Base-by-base conservation (phyloP, 2,113 vertebrate species). In the Melanostigma gelatinosum region DNA sequence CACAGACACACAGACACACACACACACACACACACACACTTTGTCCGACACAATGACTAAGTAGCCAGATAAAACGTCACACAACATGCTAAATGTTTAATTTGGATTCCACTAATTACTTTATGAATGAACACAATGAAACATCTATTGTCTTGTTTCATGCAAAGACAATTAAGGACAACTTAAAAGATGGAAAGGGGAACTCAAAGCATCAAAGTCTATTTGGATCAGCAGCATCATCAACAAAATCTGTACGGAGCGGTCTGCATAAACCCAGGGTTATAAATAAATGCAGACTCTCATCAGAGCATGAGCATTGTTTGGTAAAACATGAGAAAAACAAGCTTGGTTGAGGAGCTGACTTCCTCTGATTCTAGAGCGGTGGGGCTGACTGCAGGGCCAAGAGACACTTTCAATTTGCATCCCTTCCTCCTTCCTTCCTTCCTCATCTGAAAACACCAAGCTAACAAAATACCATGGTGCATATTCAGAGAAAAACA, bases 21-120 rank as follows among this genome's bases (percentile, higher is more conserved):
- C 32, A 32, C 32, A 3, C 32, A 8, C 22, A 48, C 42, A 27
- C 57, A 60, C 13, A 24, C 62, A 36, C 71, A 32, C 24, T 5
- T 11, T 40, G 52, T 57, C 44, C 16, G 18, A 86, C 42, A 65
- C 58, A 86, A 82, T 61, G n/a, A 69, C 66, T 27, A 65, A 54
- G 22, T 4, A 72, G 11, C 42, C 55, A 62, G 62, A 71, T 16
- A 77, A 60, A 72, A 29, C 34, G 8, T 36, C 13, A 70, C 27
- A 67, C 12, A 78, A 77, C 16, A 60, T 38, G 29, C 13, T 18
- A 60, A 77, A 58, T 60, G 18, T 36, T 58, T 4, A 29, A 58
- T 71, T 77, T 64, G 15, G 32, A 79, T 52, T 42, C 22, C 10
- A 48, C 58, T 50, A 79, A 83, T 60, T 71, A 32, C 52, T 44